Percentiles rank a stretch among this genome's conserved stretches.
phyloP scores from a whole-genome alignment of 2,888 invertebrate genomes.

The Caenorhabditis panamensis region DNA sequence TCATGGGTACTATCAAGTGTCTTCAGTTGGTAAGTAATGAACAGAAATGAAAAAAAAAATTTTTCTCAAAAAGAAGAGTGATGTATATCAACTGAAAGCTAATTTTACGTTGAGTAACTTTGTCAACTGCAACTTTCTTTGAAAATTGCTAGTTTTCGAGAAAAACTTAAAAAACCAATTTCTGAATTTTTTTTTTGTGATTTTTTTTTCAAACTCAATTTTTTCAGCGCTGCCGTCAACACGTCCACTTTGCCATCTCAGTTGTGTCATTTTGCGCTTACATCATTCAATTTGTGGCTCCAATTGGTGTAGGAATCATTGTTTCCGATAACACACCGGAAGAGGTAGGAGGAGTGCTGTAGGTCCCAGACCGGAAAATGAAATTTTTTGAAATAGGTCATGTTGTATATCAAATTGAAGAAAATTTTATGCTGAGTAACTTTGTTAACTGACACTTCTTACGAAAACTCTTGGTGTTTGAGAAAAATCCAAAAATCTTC shows the following conservation, averaged over 20 bases:
- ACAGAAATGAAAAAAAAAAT: slow-evolving; percentile 15
- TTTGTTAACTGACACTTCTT: neutral
- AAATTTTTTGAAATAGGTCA: neutral
- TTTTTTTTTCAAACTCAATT: too few species aligned
- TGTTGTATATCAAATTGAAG: neutral
- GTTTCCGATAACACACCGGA: slow-evolving; percentile 51
- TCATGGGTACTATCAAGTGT: slow-evolving; percentile 69
- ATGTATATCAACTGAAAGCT: neutral
- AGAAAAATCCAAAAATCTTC: slow-evolving; percentile 7
- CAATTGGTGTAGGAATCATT: slow-evolving; percentile 59
- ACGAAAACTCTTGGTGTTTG: neutral
- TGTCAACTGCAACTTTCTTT: neutral
- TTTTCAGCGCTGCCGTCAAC: slow-evolving; percentile 49
- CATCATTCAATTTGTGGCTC: slow-evolving; percentile 57
- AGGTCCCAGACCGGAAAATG: neutral
- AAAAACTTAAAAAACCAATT: neutral
- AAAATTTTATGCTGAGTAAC: slow-evolving; percentile 2
- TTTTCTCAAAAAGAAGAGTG: slow-evolving; percentile 17
- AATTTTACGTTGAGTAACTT: neutral
- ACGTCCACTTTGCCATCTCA: slow-evolving; percentile 64
- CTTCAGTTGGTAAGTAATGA: slow-evolving; percentile 63
- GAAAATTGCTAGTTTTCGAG: neutral
- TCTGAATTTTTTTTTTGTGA: neutral
- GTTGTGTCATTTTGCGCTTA: slow-evolving; percentile 45
- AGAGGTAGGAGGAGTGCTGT: slow-evolving; percentile 50